Base-by-base conservation (phyloP, 2,888 invertebrate genomes). In the Arctia plantaginis region DNA sequence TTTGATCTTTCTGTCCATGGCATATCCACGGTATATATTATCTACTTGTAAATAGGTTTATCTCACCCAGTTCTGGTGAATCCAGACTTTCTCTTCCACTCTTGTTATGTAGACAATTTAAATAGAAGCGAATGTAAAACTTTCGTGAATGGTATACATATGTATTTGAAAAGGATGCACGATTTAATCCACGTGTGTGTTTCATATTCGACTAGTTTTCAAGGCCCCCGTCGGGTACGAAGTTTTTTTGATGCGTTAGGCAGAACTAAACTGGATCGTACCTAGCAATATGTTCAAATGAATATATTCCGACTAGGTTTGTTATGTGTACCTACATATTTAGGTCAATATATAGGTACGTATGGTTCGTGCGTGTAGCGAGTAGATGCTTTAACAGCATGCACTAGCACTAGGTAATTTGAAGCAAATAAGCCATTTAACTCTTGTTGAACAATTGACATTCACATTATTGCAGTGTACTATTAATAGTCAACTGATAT, bases 381-480 rank as follows among this genome's bases (percentile, higher is more conserved):
- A 6, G 0, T 30, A 62, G 13, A 4, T 30, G 18, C 30, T 27
- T 18, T 62, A 62, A 30, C 27, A 62, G 51, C 67, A 67, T 74
- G 74, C 80, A 75, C 75, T 74, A 55, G 74, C 80, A 75, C 75
- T 74, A 55, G 74, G 67, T 76, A 79, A 82, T 82, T 71, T 72
- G 73, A 77, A 76, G 44, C 77, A 64, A 84, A 78, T 82, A 76
- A 82, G 71, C 73, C 81, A 82, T 80, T 84, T 82, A 79, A 80
- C 77, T 76, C 80, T 83, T 71, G 76, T 84, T 85, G 74, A 76
- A 77, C 82, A 75, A 74, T 82, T 82, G 82, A 80, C 85, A 75
- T 76, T 71, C 73, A 70, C 73, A 62, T 67, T 62, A 66, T 73
- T 69, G 67, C 66, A 74, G 47, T 81, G 35, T 71, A 73, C 66